phyloP scores from a whole-genome alignment of 2,113 vertebrate genomes.

The Bothrops jararaca region DNA sequence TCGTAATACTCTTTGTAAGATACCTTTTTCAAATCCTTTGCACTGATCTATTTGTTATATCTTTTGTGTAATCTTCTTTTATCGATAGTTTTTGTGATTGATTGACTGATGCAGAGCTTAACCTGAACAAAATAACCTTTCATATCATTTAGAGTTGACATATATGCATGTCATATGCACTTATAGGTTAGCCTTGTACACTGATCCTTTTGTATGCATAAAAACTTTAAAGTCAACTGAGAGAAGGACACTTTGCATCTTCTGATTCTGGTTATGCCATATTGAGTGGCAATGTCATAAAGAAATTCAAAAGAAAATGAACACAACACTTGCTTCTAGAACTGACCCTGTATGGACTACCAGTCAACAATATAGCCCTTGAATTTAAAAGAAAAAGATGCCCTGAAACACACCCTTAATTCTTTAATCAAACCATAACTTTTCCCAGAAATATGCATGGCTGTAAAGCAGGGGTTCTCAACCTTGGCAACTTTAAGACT shows the following conservation, averaged over 20 bases:
- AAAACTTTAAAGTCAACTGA: background rate
- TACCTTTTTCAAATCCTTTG: background rate
- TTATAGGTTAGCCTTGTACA: background rate
- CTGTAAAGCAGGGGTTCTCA: no score
- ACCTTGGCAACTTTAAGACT: no score
- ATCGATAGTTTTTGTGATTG: background rate
- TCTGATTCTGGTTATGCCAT: no score
- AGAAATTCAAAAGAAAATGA: background rate
- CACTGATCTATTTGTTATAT: background rate
- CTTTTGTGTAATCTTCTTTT: background rate
- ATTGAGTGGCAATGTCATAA: background rate
- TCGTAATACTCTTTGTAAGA: background rate
- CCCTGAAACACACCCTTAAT: background rate
- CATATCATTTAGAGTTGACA: background rate
- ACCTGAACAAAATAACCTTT: background rate
- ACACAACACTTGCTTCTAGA: background rate
- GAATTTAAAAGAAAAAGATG: background rate
- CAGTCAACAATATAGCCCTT: background rate
- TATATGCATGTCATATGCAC: no score
- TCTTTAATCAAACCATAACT: background rate
- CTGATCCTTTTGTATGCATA: no score
- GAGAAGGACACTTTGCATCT: background rate
- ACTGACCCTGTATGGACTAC: background rate
- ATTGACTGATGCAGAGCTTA: background rate
- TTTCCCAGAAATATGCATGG: background rate